Percentiles rank a stretch among this genome's conserved stretches.
Evolutionary conservation across 64 coral and sea anemone genomes (phyloP).

Genomic region (Porites lutea): DNA sequence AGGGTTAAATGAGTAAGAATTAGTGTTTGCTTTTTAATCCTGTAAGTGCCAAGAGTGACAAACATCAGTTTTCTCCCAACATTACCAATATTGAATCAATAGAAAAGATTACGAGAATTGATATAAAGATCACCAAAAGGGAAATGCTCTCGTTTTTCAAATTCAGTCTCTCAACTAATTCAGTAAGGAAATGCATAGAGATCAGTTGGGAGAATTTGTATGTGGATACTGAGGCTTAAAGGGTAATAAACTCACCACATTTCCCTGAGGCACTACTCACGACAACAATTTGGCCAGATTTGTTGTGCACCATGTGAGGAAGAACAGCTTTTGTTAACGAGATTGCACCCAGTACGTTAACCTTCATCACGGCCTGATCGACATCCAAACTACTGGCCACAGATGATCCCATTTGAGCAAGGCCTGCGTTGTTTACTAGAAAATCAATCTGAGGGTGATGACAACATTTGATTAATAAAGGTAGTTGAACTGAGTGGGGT

Average conservation of each 20-base stretch:
- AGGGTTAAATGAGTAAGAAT: no score
- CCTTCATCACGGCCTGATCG: conserved; percentile 53
- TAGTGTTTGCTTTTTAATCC: no score
- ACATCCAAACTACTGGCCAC: conserved; percentile 51
- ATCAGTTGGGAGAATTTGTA: background rate
- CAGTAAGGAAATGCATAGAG: no score
- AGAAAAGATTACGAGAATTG: no score
- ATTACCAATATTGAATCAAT: no score
- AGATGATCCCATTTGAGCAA: conserved; percentile 20
- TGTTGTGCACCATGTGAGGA: conserved; percentile 75
- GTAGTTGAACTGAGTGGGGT: background rate
- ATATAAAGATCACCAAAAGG: no score
- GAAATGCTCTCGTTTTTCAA: no score
- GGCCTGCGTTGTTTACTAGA: conserved; percentile 90
- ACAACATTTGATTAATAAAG: background rate
- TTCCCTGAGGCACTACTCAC: conserved; percentile 79
- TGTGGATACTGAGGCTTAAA: no score
- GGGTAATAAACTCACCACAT: conserved; percentile 70
- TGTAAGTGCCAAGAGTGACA: no score
- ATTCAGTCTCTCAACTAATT: no score
- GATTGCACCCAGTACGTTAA: conserved; percentile 85
- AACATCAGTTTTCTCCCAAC: no score
- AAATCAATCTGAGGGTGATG: conserved; percentile 67
- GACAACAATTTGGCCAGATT: conserved; percentile 82
- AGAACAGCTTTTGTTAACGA: conserved; percentile 89